These are phyloP conservation scores for Andrena camellia DNA, from an alignment of 2,888 invertebrate genomes.

Conservation along the genomic window DNA sequence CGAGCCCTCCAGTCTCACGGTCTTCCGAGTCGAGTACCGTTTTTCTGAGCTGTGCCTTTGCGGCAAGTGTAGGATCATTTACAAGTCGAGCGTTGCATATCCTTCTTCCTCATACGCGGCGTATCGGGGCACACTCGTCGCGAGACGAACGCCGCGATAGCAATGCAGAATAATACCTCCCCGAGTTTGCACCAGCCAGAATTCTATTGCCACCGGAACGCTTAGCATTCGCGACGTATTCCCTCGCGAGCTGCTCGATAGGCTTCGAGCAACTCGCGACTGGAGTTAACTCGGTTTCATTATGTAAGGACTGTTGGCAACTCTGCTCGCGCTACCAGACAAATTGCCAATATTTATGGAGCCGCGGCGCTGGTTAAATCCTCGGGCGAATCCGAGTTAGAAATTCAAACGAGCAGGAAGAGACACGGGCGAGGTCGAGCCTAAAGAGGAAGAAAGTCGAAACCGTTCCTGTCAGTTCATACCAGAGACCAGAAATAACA, in stretches of 20 bases:
- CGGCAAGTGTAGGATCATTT: neutral
- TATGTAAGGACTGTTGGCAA: slow-evolving; percentile 53
- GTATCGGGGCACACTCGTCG: no score
- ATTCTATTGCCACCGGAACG: slow-evolving; percentile 7
- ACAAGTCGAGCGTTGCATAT: neutral
- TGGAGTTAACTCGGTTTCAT: slow-evolving; percentile 34
- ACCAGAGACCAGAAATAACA: no score
- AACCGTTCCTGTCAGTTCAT: neutral
- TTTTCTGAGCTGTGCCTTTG: slow-evolving; percentile 7
- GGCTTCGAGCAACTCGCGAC: slow-evolving; percentile 20
- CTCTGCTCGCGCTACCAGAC: slow-evolving; percentile 44
- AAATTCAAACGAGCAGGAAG: slow-evolving; percentile 5
- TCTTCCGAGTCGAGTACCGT: slow-evolving; percentile 27
- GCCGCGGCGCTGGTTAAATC: slow-evolving; percentile 13
- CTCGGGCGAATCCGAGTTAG: slow-evolving; percentile 15
- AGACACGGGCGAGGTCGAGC: slow-evolving; percentile 11
- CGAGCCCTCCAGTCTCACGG: slow-evolving; percentile 15
- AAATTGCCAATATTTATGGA: slow-evolving; percentile 69
- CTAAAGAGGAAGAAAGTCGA: neutral
- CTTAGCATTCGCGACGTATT: slow-evolving; percentile 46
- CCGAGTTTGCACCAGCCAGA: slow-evolving; percentile 2
- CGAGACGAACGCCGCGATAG: no score
- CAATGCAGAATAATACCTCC: no score
- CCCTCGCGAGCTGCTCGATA: slow-evolving; percentile 14
- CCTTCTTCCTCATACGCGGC: no score